These are phyloP conservation scores for Eulacestoma nigropectus DNA, from an alignment of 2,113 vertebrate genomes.

Conservation along the genomic window DNA sequence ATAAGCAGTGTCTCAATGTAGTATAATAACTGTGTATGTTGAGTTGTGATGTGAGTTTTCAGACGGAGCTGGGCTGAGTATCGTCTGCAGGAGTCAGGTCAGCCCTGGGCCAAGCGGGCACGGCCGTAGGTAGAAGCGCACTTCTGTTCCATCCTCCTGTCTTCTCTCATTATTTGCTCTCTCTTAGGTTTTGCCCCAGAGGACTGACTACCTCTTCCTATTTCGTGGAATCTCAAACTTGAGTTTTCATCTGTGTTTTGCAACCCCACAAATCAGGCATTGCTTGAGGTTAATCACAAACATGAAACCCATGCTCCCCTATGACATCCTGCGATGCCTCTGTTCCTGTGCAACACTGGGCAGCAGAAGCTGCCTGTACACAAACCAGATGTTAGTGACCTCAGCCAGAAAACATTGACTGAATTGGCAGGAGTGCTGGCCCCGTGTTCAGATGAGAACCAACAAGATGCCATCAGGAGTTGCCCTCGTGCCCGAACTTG, in stretches of 20 bases:
- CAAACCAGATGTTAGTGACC: background rate
- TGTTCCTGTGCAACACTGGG: background rate
- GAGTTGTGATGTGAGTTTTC: background rate
- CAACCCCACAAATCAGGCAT: background rate
- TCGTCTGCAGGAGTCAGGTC: background rate
- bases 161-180: background rate
- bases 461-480: background rate
- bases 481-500: background rate
- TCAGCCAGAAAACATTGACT: background rate
- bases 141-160: background rate
- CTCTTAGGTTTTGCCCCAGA: background rate
- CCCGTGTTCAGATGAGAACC: background rate
- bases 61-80: background rate
- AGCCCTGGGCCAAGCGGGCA: background rate
- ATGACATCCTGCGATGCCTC: accelerated
- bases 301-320: background rate
- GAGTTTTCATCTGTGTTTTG: background rate
- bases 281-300: background rate
- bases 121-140: accelerated
- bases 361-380: background rate
- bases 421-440: background rate
- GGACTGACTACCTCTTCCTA: background rate
- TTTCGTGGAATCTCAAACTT: background rate
- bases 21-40: background rate
- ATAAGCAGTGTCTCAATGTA: background rate